Percentiles rank a stretch among this genome's conserved stretches.
phyloP scores from a whole-genome alignment of 2,888 invertebrate species.

The Dichetophora obliterata region DNA sequence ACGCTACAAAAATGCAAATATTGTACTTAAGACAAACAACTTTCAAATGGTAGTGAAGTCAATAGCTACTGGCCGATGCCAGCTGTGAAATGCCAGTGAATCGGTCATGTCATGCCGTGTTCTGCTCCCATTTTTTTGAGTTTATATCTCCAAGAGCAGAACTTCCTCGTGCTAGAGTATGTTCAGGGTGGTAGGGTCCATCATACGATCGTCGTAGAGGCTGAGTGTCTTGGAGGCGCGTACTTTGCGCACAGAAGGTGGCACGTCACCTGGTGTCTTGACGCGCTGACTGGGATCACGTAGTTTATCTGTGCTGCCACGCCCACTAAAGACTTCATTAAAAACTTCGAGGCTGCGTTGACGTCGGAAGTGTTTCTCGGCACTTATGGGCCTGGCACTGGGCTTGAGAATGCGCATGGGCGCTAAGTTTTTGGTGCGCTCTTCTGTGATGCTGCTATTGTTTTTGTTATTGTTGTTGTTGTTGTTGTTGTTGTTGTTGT shows the following conservation, averaged over 20 bases:
- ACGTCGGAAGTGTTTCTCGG: constrained; percentile 67
- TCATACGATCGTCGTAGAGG: constrained; percentile 90
- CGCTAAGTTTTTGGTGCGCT: constrained; percentile 45
- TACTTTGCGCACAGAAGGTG: constrained; percentile 81
- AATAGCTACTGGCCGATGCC: background rate
- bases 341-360: constrained; percentile 84
- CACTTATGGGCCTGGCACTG: constrained; percentile 12
- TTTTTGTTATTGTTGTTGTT: constrained; percentile 48
- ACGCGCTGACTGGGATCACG: constrained; percentile 83
- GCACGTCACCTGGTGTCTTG: constrained; percentile 86
- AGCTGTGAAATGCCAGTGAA: background rate
- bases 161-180: constrained; percentile 71
- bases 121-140: constrained; percentile 49
- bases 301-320: constrained; percentile 74
- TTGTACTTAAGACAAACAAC: background rate
- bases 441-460: constrained; percentile 44
- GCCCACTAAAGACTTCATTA: constrained; percentile 79
- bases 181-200: constrained; percentile 72
- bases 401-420: constrained; percentile 6
- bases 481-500: constrained; percentile 56
- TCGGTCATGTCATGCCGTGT: constrained; percentile 45
- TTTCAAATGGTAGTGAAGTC: background rate
- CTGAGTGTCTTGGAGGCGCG: constrained; percentile 83
- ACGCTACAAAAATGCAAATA: background rate
- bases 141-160: constrained; percentile 69